phyloP scores from a whole-genome alignment of 2,888 invertebrate genomes.

The Tinea trinotella region DNA sequence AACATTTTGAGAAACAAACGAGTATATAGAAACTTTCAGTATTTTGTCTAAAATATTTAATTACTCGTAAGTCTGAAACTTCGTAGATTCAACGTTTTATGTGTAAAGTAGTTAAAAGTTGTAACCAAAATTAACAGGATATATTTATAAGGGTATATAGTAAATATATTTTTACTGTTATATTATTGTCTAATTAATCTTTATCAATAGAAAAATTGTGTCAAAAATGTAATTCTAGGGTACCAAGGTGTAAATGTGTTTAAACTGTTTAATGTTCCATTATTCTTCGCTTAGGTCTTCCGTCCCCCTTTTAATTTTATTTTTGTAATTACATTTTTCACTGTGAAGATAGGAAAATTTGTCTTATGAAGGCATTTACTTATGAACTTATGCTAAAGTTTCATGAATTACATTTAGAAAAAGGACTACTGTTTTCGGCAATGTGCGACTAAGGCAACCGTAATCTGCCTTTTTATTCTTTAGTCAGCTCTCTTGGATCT shows the following conservation, averaged over 20 bases:
- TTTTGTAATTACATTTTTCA: conserved; percentile 2
- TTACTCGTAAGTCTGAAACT: conserved; percentile 49
- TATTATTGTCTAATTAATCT: not conserved
- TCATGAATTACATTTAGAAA: too few relatives aligned
- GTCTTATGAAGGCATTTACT: too few relatives aligned
- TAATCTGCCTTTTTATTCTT: too few relatives aligned
- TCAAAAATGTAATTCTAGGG: conserved; percentile 64
- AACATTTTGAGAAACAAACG: conserved; percentile 63
- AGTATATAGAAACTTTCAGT: conserved; percentile 49
- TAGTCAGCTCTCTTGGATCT: too few relatives aligned
- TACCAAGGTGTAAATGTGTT: conserved; percentile 42
- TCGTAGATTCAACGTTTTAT: conserved; percentile 11
- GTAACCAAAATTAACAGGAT: conserved; percentile 12
- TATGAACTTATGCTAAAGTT: too few relatives aligned
- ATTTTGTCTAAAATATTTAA: conserved; percentile 53
- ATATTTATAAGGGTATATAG: conserved; percentile 15
- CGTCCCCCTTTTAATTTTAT: conserved; percentile 46
- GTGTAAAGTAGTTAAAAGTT: not conserved
- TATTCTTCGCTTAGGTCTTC: conserved; percentile 61
- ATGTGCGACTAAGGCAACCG: too few relatives aligned
- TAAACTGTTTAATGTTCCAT: not conserved
- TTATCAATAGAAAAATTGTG: conserved; percentile 33
- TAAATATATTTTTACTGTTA: not conserved
- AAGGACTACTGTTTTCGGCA: too few relatives aligned
- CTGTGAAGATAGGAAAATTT: too few relatives aligned